Conservation (phyloP, 1,140 invertebrate genomes). For the Euglossa dilemma region DNA sequence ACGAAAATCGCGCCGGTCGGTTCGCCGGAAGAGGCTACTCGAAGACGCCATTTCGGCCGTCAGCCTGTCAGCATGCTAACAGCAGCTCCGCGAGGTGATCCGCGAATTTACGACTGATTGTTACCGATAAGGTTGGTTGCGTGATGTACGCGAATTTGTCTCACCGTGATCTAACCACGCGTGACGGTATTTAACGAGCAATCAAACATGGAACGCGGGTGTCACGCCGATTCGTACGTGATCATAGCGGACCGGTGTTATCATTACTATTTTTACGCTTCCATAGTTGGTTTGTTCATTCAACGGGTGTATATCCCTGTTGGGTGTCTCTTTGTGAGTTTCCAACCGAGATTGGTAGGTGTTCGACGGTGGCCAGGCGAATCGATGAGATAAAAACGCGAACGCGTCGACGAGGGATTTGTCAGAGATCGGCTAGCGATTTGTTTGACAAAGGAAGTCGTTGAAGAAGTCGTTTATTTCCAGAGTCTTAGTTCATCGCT, state of each 20-base stretch:
- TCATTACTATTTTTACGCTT: conserved; percentile 28
- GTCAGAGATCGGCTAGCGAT: no score
- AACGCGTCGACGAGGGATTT: not conserved
- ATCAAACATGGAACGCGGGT: conserved; percentile 14
- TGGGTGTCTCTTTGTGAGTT: not conserved
- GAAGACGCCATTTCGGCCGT: no score
- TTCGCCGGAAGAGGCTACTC: no score
- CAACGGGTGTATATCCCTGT: not conserved
- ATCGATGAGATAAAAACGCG: not conserved
- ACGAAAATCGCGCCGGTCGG: no score
- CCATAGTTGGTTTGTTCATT: not conserved
- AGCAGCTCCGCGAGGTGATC: no score
- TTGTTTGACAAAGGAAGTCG: no score
- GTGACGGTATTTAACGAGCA: conserved; percentile 40
- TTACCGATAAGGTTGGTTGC: not conserved
- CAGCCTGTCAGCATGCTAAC: no score
- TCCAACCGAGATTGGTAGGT: not conserved
- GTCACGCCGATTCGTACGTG: not conserved
- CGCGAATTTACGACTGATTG: not conserved
- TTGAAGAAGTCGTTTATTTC: no score
- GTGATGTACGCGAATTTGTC: not conserved
- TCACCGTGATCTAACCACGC: conserved; percentile 22
- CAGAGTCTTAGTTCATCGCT: no score
- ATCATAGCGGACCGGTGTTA: not conserved
- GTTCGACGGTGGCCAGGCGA: not conserved